A percentile compares a stretch with the other conserved stretches of the same genome.
These are phyloP conservation scores for Acleris emargana DNA, from an alignment of 2,888 invertebrate genomes.

Conservation along the genomic window DNA sequence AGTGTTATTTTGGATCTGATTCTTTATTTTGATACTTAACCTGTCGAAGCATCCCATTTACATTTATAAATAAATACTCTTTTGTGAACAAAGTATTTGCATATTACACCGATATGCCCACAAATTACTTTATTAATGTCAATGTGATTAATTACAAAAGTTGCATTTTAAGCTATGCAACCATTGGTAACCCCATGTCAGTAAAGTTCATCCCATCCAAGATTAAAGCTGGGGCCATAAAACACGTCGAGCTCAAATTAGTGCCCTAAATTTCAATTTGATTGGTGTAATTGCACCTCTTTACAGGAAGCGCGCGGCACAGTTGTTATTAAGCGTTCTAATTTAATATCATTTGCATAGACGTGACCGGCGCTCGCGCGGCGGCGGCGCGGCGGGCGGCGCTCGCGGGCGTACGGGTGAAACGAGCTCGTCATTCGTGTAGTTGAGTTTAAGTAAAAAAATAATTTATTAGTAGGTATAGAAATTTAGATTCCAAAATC, in stretches of 20 bases:
- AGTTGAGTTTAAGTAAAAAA: not conserved
- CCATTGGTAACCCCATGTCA: constrained; percentile 39
- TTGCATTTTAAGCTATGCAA: not conserved
- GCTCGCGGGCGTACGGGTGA: constrained; percentile 27
- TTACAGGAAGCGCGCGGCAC: constrained; percentile 70
- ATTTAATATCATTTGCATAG: constrained; percentile 83
- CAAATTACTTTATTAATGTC: no score
- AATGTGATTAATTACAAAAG: not conserved
- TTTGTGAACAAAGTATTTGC: no score
- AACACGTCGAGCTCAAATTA: constrained; percentile 77
- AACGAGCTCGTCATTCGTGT: not conserved
- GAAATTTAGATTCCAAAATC: no score
- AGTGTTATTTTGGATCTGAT: no score
- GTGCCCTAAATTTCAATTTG: constrained; percentile 79
- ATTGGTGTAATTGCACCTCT: constrained; percentile 83
- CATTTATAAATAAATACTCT: no score
- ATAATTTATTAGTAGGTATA: not conserved
- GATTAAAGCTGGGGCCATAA: constrained; percentile 62
- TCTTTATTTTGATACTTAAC: no score
- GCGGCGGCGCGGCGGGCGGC: constrained; percentile 22
- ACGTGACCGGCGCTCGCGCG: constrained; percentile 65
- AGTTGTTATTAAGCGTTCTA: constrained; percentile 83
- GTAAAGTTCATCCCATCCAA: constrained; percentile 51
- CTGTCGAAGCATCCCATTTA: no score
- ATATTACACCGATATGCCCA: no score